A percentile compares a stretch with the other conserved stretches of the same genome.
Evolutionary conservation across 2,888 invertebrate species (phyloP).

Genomic region (Eupeodes luniger): DNA sequence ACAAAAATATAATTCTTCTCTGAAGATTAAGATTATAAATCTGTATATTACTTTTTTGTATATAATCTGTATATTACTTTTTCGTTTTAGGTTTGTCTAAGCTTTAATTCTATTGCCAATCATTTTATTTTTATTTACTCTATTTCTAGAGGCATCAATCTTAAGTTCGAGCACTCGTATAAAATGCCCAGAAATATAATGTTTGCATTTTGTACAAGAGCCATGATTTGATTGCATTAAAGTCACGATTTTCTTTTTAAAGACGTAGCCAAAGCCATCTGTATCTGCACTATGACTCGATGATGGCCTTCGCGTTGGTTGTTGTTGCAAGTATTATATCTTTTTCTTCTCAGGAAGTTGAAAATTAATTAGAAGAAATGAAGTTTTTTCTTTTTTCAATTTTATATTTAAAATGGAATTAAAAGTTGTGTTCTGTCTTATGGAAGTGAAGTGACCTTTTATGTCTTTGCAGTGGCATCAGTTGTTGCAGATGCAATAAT

Average conservation of each 20-base stretch:
- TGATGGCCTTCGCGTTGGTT: too few relatives aligned
- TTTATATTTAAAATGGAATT: conserved; percentile 14
- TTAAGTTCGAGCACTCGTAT: not conserved
- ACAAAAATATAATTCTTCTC: too few relatives aligned
- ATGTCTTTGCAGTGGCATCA: not conserved
- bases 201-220: not conserved
- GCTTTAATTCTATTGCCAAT: conserved; percentile 54
- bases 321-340: not conserved
- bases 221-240: conserved; percentile 21
- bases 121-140: not conserved
- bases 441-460: conserved; percentile 28
- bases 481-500: not conserved
- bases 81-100: not conserved
- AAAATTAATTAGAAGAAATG: conserved; percentile 54
- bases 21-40: too few relatives aligned
- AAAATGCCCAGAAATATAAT: not conserved
- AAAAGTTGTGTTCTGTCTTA: not conserved
- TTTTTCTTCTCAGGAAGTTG: conserved; percentile 24
- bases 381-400: conserved; percentile 1
- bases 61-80: too few relatives aligned
- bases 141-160: not conserved
- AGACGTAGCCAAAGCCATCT: not conserved
- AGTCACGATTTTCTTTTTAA: conserved; percentile 61
- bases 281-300: not conserved
- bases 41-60: too few relatives aligned